Conservation (phyloP, 2,797 vertebrate genomes). For the Gobionotothen gibberifrons region DNA sequence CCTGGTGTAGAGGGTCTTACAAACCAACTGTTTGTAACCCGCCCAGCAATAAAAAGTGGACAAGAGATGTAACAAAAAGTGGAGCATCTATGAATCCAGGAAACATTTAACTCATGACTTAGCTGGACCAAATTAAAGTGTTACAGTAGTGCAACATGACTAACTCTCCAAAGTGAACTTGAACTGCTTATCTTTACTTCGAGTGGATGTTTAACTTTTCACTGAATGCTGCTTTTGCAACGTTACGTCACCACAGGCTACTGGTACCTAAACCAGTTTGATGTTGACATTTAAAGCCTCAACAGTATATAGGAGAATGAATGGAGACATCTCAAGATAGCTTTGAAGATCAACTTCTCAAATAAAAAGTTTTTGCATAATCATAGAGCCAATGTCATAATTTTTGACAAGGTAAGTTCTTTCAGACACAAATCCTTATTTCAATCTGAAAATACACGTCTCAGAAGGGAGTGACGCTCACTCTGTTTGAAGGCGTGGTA, state of each 20-base stretch:
- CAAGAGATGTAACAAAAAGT: neutral
- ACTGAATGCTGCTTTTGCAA: no score
- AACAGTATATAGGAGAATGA: neutral
- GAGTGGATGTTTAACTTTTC: neutral
- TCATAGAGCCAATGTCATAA: neutral
- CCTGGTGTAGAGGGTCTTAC: neutral
- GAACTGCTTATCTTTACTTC: no score
- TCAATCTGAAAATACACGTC: slow-evolving; percentile 40
- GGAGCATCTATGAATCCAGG: neutral
- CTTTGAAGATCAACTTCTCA: neutral
- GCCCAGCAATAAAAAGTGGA: neutral
- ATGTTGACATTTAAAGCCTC: neutral
- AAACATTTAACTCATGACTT: neutral
- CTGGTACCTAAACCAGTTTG: neutral
- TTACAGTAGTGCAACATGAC: neutral
- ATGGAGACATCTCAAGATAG: neutral
- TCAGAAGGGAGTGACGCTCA: slow-evolving; percentile 79
- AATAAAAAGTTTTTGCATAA: neutral
- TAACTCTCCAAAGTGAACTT: no score
- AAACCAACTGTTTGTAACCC: neutral
- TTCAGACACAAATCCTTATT: neutral
- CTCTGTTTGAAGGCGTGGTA: slow-evolving; percentile 99
- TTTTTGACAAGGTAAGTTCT: no score
- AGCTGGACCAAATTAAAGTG: neutral
- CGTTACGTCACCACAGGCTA: neutral